Percentiles rank a stretch among this genome's conserved stretches.
Conservation (phyloP, 2,113 vertebrate genomes). For the Ivindomyrus marchei region DNA sequence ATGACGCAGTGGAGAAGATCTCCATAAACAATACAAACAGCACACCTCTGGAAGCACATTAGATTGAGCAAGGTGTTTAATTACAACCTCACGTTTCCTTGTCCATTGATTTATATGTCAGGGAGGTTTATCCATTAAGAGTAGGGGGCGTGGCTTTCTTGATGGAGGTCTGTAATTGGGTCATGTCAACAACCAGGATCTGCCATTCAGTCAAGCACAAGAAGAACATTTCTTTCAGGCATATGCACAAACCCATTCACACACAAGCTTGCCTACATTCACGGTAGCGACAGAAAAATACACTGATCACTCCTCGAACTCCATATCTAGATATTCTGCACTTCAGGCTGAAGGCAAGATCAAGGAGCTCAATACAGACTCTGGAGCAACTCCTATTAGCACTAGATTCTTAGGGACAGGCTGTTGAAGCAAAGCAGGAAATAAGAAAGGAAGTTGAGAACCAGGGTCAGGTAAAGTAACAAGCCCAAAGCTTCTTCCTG, state of each 20-base stretch:
- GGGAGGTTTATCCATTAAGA: neutral
- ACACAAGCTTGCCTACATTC: neutral
- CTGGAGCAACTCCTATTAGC: neutral
- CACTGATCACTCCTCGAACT: neutral
- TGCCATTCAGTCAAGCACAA: neutral
- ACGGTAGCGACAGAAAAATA: neutral
- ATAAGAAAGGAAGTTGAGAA: neutral
- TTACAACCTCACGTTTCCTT: neutral
- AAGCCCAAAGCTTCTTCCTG: neutral
- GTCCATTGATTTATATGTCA: neutral
- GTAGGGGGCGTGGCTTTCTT: neutral
- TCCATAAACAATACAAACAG: neutral
- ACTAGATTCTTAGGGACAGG: neutral
- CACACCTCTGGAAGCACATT: neutral
- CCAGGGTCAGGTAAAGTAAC: neutral
- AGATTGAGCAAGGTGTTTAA: neutral
- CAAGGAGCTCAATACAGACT: neutral
- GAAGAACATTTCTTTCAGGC: neutral
- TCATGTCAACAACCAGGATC: neutral
- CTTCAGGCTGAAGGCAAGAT: neutral
- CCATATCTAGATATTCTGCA: neutral
- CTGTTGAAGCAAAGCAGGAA: neutral
- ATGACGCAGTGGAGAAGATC: neutral
- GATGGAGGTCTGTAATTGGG: conserved; percentile 29
- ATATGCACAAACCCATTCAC: neutral